Conservation (phyloP, 2,113 vertebrate genomes). For the human (Homo sapiens) region DNA sequence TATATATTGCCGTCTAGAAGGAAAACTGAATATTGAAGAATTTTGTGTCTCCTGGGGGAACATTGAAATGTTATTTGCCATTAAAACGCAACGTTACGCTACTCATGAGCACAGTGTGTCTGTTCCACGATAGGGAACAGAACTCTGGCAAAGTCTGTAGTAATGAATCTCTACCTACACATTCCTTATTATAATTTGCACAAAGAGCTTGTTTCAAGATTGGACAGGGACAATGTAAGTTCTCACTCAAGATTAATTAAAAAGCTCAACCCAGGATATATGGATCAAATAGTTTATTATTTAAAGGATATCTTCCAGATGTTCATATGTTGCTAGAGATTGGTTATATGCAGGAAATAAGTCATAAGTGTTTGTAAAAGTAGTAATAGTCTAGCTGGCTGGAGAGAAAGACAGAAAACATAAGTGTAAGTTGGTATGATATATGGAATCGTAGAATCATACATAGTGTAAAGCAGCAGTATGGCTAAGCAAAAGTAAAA, state of each 20-base stretch:
- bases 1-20: rapidly evolving
- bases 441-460: neutral
- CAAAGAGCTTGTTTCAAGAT: neutral
- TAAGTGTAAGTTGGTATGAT: neutral
- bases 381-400: neutral
- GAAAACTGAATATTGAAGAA: neutral
- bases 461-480: neutral
- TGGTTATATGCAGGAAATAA: neutral
- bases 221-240: neutral
- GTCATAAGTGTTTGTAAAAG: neutral
- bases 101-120: rapidly evolving
- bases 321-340: neutral
- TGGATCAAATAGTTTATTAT: neutral
- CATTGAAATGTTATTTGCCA: neutral
- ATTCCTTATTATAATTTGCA: neutral
- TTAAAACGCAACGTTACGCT: neutral
- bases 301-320: neutral
- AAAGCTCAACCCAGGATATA: neutral
- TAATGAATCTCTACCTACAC: neutral
- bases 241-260: neutral
- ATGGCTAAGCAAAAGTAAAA: neutral
- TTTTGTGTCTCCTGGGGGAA: neutral
- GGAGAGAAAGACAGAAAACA: neutral
- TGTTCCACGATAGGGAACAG: rapidly evolving
- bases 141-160: neutral